phyloP scores from a whole-genome alignment of 2,888 invertebrate species.

The Alloscopus bannaensis region DNA sequence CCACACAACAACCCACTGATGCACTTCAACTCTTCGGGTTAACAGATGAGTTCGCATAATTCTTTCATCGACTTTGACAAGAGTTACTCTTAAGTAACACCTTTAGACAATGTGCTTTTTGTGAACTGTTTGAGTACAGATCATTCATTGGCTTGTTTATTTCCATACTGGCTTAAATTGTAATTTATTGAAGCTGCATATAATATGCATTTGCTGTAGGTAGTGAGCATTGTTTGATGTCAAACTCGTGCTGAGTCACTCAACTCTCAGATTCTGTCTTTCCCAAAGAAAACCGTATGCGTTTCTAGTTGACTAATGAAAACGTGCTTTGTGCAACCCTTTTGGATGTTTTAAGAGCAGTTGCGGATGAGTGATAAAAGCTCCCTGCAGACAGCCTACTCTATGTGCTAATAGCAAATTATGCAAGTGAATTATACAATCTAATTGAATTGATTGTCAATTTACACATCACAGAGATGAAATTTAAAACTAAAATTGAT shows the following conservation, averaged over 20 bases:
- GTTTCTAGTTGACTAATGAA: no score
- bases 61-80: slow-evolving; percentile 2
- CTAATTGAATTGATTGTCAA: slow-evolving; percentile 18
- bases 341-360: no score
- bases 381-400: no score
- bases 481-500: no score
- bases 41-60: slow-evolving; percentile 37
- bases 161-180: slow-evolving; percentile 3
- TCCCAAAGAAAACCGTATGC: no score
- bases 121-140: slow-evolving; percentile 3
- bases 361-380: no score
- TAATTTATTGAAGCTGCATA: slow-evolving; percentile 23
- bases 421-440: slow-evolving; percentile 2
- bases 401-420: no score
- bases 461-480: no score
- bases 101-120: slow-evolving; percentile 23
- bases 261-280: no score
- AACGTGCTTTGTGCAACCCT: no score
- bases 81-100: slow-evolving; percentile 17
- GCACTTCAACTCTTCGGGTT: slow-evolving; percentile 5
- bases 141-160: slow-evolving; percentile 3
- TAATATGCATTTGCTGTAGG: slow-evolving; percentile 18
- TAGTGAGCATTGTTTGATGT: slow-evolving; percentile 13
- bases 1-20: background rate
- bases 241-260: slow-evolving; percentile 6